Evolutionary conservation across 2,888 invertebrate genomes (phyloP).

Genomic region (Alcis repandata): DNA sequence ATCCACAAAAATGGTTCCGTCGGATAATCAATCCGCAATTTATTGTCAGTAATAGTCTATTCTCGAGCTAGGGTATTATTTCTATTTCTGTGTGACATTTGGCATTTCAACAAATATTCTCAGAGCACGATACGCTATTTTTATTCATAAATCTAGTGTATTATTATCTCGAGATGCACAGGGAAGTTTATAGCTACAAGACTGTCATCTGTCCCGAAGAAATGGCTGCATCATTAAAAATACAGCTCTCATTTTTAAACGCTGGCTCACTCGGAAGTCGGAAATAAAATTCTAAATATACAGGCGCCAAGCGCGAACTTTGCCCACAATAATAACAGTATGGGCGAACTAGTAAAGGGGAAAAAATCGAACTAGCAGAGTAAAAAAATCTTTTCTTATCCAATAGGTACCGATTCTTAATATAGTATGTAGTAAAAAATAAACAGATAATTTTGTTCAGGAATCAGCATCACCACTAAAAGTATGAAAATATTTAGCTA

Average conservation of each 20-base stretch:
- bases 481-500: too few species aligned
- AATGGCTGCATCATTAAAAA: constrained; percentile 21
- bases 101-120: neutral
- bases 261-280: constrained; percentile 34
- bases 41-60: too few species aligned
- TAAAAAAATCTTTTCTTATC: too few species aligned
- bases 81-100: too few species aligned
- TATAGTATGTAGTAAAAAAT: too few species aligned
- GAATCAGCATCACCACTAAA: too few species aligned
- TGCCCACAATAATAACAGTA: constrained; percentile 7
- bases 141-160: neutral
- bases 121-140: neutral
- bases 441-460: too few species aligned
- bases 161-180: neutral
- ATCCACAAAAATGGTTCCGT: too few species aligned
- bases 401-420: too few species aligned
- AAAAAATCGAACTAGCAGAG: too few species aligned
- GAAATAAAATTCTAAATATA: constrained; percentile 35
- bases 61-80: too few species aligned
- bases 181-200: neutral
- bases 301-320: constrained; percentile 3
- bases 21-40: too few species aligned
- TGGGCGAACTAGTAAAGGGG: neutral
- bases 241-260: constrained; percentile 22
- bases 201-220: neutral